Evolutionary conservation across 2,113 vertebrate genomes (phyloP).

Genomic region (Syrrhaptes paradoxus): DNA sequence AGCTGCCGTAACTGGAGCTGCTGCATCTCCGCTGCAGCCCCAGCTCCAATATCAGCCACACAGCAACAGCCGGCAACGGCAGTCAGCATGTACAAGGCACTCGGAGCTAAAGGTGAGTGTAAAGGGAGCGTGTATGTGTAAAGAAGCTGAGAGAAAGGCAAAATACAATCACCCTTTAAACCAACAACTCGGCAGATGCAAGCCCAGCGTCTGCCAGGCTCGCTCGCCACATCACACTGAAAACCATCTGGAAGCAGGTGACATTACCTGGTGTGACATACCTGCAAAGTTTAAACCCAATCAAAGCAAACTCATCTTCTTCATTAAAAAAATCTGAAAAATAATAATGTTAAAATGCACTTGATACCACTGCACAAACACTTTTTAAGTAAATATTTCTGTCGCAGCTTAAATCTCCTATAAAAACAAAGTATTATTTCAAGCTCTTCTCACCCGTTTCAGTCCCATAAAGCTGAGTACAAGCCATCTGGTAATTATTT

Average conservation of each 20-base stretch:
- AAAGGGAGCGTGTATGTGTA: background rate
- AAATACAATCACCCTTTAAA: background rate
- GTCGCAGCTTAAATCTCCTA: background rate
- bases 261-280: background rate
- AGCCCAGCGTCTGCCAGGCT: background rate
- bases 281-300: background rate
- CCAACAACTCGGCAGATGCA: background rate
- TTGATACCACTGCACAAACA: background rate
- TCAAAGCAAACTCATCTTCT: background rate
- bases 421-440: background rate
- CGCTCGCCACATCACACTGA: background rate
- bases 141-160: background rate
- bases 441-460: background rate
- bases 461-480: background rate
- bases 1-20: background rate
- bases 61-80: fast-evolving
- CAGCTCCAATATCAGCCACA: background rate
- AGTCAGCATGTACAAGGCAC: background rate
- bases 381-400: background rate
- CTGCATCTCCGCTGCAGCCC: background rate
- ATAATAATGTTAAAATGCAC: background rate
- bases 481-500: background rate
- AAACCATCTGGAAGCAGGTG: background rate
- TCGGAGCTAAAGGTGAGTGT: background rate
- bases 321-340: background rate